Evolutionary conservation across 2,113 vertebrate species (phyloP), one percentile per base, ranked within the genome.

Genomic region (Poecile atricapillus): DNA sequence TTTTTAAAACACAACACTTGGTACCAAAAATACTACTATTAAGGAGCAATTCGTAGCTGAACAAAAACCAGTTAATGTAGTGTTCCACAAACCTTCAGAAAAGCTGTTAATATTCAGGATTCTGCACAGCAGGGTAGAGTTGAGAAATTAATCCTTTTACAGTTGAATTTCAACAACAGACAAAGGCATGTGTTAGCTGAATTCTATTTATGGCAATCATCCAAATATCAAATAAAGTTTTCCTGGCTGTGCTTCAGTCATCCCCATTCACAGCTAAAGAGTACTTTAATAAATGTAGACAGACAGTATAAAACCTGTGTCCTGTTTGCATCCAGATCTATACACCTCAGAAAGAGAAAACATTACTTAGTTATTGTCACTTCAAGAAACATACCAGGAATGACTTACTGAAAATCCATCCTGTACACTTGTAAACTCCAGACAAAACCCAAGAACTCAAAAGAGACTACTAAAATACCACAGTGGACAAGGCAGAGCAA

Each of bases 221-320:
- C 97, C 94, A 96, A 93, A 81, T 68, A 96, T 82, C 95, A 92
- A 92, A 94, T 93, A 96, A 96, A 96, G 95, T 94, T 86, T 80
- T 93, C 86, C 90, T 96, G 95, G 90, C 94, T 68, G 74, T n/a
- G 73, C 67, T 95, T 95, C 94, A 96, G 91, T 35, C 87, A 75
- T 58, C 71, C 76, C 86, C 52, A 93, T 94, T 96, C 93, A 94
- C 89, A 96, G 83, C 82, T 90, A 89, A 69, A 94, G 91, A 94
- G 62, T 23, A 91, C 73, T 90, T 87, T 46, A 69, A 76, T 90
- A 96, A 87, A 93, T 30, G 68, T 55, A 85, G 92, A 70, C 80
- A 84, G 88, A 69, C 86, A 93, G 43, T 14, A 82, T 87, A 95
- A 95, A 95, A 84, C 76, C 77, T 76, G 27, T 20, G 30, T 80